Base-by-base conservation (phyloP, 2,113 vertebrate species). In the Engystomops pustulosus region DNA sequence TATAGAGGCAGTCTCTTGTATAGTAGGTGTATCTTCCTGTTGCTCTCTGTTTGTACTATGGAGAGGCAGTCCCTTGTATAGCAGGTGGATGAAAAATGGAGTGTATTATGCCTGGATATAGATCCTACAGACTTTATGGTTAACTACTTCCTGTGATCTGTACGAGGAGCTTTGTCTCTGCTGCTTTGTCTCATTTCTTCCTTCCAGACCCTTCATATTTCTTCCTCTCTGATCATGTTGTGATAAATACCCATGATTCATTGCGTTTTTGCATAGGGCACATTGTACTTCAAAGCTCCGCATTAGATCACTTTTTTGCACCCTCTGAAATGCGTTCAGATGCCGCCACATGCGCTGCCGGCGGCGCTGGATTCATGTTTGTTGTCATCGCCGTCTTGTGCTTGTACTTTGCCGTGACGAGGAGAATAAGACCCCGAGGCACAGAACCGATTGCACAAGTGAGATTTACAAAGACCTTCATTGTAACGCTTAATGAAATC, bases 401-500 rank as follows among this genome's bases (percentile, higher is more conserved):
- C 36, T 58, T 69, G 32, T 74, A 62, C 51, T 83, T 51, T 36
- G 72, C 44, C 55, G 12, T 67, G 71, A 67, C 67, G 32, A 36
- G 67, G 47, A 36, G 67, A 49, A 71, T 58, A 70, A 65, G 41
- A 8, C 71, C 53, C 55, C 23, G 58, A 51, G 58, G 81, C 51
- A 18, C 32, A 3, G 27, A 45, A 44, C 23, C n/a, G 27, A 65
- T 62, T 47, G 49, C 55, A 60, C 55, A 47, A 81, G 67, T 81
- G 45, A 81, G 45, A 81, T 36, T 55, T 55, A 81, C 65, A 81
- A 47, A 71, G 47, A 32, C 45, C 49, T 51, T 70, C 27, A 81
- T 81, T 70, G 79, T 81, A 25, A 18, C 4, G n/a, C 51, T 79
- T 79, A 65, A 67, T 79, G 47, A 70, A 71, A 81, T 27, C 58